Base-by-base conservation (phyloP, 2,797 vertebrate genomes). In the Chaunax sp. region DNA sequence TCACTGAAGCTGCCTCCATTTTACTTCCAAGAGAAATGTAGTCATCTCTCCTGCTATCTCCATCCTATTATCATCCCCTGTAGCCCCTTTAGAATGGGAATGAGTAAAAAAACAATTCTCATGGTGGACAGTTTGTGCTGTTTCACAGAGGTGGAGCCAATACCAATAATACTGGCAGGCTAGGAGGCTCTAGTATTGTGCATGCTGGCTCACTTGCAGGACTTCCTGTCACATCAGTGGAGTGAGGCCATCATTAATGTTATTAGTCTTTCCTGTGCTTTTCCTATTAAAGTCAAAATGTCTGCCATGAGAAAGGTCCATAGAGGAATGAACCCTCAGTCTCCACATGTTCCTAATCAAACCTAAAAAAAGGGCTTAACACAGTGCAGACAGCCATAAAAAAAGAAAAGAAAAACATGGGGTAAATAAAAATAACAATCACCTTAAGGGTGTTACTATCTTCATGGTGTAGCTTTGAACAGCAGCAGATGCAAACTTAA, bases 401-500 rank as follows among this genome's bases (percentile, higher is more conserved):
- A 77, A 58, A 20, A 9, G 50, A 43, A 75, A 59, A 33, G 3
- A 46, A 78, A 57, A 67, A n/a, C 4, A 51, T 50, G 33, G n/a
- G 9, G 16, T 28, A 13, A 63, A 64, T 3, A 33, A 61, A 70
- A 72, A 68, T 3, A 35, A 72, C 44, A 62, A 37, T 4, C 65
- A 71, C 64, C 80, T 74, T n/a, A 57, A 59, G 15, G 57, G 77
- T 44, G 26, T 20, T 0, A 33, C 54, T 47, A 40, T 66, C 25
- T 13, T 71, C 37, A 57, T 56, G 25, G 50, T 47, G 53, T 46
- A 44, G 62, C 40, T 78, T 45, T 59, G 41, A 81, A 77, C 80
- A 69, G 65, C 75, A 78, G 72, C 70, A 72, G 77, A 89, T 85
- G 77, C 86, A 89, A 91, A 90, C 81, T 64, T 53, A 86, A 88